Conservation (phyloP, 2,113 vertebrate species). For the Miniopterus natalensis region DNA sequence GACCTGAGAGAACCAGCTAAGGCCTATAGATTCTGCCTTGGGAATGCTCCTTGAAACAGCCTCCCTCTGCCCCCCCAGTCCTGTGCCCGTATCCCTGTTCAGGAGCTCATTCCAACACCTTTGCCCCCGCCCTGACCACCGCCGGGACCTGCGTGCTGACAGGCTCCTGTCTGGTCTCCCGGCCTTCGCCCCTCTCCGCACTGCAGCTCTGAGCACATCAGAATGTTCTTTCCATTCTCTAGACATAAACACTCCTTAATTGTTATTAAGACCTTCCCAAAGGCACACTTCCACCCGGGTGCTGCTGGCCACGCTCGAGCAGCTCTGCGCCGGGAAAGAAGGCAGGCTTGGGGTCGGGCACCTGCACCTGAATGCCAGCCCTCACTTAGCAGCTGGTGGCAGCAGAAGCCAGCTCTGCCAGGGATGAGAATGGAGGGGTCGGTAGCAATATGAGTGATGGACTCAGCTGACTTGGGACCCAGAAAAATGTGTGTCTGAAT, state of each 20-base stretch:
- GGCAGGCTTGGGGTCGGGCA: background rate
- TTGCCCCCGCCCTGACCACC: no score
- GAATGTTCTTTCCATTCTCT: background rate
- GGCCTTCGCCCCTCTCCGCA: background rate
- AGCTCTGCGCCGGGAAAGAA: background rate
- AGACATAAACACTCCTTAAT: background rate
- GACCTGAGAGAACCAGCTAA: background rate
- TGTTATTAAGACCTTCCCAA: background rate
- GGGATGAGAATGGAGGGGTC: background rate
- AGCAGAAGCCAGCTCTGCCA: background rate
- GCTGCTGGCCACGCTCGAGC: background rate
- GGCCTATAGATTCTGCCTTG: background rate
- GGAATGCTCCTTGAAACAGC: background rate
- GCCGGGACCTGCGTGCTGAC: no score
- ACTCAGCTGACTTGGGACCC: background rate
- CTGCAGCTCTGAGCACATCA: background rate
- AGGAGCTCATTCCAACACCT: fast-evolving
- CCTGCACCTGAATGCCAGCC: background rate
- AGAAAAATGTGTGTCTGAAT: background rate
- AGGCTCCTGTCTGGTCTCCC: background rate
- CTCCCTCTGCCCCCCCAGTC: background rate
- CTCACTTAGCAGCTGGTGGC: background rate
- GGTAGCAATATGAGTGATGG: background rate
- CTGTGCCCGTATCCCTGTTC: background rate
- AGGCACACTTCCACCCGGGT: background rate